Base-by-base conservation (phyloP, 2,888 invertebrate species). In the Cantharis rustica region DNA sequence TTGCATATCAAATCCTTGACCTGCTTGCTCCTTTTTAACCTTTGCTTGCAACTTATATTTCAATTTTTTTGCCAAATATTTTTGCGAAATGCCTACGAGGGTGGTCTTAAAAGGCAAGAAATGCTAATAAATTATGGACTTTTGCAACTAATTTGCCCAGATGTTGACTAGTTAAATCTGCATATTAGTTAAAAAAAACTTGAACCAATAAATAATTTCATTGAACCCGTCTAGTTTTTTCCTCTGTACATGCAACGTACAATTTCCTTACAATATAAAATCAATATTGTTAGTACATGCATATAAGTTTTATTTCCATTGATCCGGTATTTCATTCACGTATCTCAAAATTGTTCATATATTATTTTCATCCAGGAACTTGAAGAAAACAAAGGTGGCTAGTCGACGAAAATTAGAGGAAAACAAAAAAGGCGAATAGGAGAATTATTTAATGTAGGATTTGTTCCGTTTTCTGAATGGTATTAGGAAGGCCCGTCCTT, bases 1-100 rank as follows among this genome's bases (percentile, higher is more conserved):
- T 76, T 73, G 73, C 76, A 73, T 73, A 70, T 73, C 26, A 27
- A 76, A 73, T 69, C 77, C 77, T 77, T 77, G 77, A 77, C 77
- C 77, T 61, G 77, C 16, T 77, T 77, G 73, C 74, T 63, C 69
- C 71, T 68, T 68, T 26, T 66, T 71, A 61, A 73, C 69, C 76
- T 72, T 62, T 16, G 13, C 16, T 17, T 16, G 23, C 17, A 66
- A 23, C 23, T 66, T 20, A 13, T 20, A 17, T 16, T 13, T 66
- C 9, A 20, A 20, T 66, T 66, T 20, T 66, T 66, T 66, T 11
- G 64, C 64, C 63, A 20, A 64, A n/a, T 64, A 20, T 20, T 64
- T 66, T 66, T 63, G 63, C 63, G 63, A 63, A 63, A 63, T 17
- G 16, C 10, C 10, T 11, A 16, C 63, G 11, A 63, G 63, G 63